A percentile compares a stretch with the other conserved stretches of the same genome.
Conservation (phyloP, 2,113 vertebrate genomes). For the Paramormyrops kingsleyae region DNA sequence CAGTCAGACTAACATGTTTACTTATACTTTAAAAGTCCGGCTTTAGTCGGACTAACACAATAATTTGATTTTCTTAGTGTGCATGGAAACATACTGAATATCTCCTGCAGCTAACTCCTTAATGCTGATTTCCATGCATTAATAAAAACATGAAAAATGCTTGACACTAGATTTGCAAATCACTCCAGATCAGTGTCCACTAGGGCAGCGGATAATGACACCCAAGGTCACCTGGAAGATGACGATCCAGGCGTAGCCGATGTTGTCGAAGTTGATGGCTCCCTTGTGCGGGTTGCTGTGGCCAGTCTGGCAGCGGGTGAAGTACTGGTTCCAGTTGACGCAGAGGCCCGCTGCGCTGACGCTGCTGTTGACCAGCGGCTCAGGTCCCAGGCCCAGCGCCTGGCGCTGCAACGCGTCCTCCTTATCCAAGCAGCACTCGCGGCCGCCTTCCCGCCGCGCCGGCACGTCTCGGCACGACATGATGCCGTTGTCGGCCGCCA, state of each 20-base stretch:
- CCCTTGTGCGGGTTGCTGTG: conserved; percentile 89
- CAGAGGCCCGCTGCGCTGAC: conserved; percentile 74
- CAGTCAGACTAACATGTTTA: no score
- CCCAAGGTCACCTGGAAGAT: conserved; percentile 82
- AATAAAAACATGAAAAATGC: neutral
- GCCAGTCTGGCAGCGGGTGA: conserved; percentile 84
- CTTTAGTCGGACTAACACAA: no score
- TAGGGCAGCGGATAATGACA: neutral
- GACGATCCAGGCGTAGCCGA: conserved; percentile 96
- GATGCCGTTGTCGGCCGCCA: conserved; percentile 92
- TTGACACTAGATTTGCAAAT: neutral
- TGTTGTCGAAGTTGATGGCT: conserved; percentile 98
- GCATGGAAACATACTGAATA: no score
- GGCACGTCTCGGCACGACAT: conserved; percentile 91
- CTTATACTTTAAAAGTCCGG: no score
- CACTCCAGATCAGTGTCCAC: neutral
- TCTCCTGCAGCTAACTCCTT: neutral
- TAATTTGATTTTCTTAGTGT: no score
- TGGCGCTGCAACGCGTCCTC: conserved; percentile 79
- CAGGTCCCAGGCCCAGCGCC: conserved; percentile 62
- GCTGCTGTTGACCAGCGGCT: conserved; percentile 58
- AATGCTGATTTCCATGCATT: neutral
- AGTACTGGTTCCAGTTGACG: conserved; percentile 96
- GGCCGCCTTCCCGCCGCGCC: conserved; percentile 74
- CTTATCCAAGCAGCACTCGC: conserved; percentile 84